Evolutionary conservation across 2,797 vertebrate species (phyloP).

Genomic region (Pangasius mekongensis): DNA sequence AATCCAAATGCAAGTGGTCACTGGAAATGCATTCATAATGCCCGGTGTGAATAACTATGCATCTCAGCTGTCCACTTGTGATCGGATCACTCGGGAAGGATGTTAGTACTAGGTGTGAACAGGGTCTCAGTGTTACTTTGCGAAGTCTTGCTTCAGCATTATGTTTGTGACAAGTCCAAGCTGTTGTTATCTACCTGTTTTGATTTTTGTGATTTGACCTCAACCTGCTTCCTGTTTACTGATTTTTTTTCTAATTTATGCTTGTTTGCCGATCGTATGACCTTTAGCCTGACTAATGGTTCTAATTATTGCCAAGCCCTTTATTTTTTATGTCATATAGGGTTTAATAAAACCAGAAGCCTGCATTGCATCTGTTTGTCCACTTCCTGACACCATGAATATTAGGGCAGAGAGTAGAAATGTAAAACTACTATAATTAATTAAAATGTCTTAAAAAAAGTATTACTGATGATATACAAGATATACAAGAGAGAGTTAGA

Average conservation of each 20-base stretch:
- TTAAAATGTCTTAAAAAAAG: neutral
- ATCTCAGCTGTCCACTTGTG: neutral
- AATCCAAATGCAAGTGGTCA: neutral
- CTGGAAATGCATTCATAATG: neutral
- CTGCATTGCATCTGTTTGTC: neutral
- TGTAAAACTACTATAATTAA: neutral
- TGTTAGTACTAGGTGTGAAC: neutral
- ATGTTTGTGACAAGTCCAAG: too few relatives aligned
- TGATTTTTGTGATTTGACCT: neutral
- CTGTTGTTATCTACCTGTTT: neutral
- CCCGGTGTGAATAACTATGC: neutral
- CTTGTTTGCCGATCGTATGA: neutral
- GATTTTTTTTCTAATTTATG: neutral
- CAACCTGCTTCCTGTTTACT: neutral
- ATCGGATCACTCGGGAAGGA: neutral
- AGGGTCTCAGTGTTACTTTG: neutral
- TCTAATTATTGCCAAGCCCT: neutral
- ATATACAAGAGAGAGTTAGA: too few relatives aligned
- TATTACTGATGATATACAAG: neutral
- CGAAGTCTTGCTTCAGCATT: too few relatives aligned
- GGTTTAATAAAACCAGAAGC: neutral
- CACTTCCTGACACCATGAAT: neutral
- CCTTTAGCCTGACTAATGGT: neutral
- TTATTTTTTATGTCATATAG: neutral
- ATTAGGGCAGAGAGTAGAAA: neutral